Conservation (phyloP, 2,888 invertebrate genomes). For the Drosophila mayaguana region DNA sequence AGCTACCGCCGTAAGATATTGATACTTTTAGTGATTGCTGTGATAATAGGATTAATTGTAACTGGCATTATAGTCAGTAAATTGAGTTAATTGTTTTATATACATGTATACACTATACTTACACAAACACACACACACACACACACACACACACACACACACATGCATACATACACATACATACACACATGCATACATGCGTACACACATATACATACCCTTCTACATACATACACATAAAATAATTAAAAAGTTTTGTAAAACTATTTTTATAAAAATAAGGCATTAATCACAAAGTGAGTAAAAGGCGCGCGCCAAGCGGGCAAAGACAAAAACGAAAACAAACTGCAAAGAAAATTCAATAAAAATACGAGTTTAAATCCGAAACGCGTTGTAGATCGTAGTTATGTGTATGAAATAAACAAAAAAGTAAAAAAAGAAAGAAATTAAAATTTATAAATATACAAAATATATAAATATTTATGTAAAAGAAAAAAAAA, state of each 20-base stretch:
- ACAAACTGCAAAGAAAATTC: slow-evolving; percentile 35
- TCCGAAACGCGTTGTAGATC: slow-evolving; percentile 51
- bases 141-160: slow-evolving; percentile 31
- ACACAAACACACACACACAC: slow-evolving; percentile 30
- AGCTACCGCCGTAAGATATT: slow-evolving; percentile 91
- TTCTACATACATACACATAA: slow-evolving; percentile 36
- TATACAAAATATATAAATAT: slow-evolving; percentile 25
- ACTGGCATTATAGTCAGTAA: slow-evolving; percentile 89
- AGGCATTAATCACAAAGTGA: slow-evolving; percentile 71
- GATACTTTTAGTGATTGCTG: slow-evolving; percentile 89
- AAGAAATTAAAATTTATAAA: slow-evolving; percentile 53
- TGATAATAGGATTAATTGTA: slow-evolving; percentile 89
- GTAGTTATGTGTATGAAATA: slow-evolving; percentile 60
- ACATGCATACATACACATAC: slow-evolving; percentile 40
- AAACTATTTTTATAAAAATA: slow-evolving; percentile 73
- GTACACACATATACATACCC: slow-evolving; percentile 29
- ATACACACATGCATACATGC: slow-evolving; percentile 29
- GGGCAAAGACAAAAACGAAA: slow-evolving; percentile 48
- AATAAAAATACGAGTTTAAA: slow-evolving; percentile 45
- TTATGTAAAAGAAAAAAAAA: slow-evolving; percentile 43
- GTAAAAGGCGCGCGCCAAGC: slow-evolving; percentile 55
- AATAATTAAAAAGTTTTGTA: slow-evolving; percentile 64
- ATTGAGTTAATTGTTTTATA: slow-evolving; percentile 85
- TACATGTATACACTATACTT: slow-evolving; percentile 32
- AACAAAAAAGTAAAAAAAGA: slow-evolving; percentile 36